phyloP scores from a whole-genome alignment of 2,888 invertebrate species.

The Drosophila gaucha region DNA sequence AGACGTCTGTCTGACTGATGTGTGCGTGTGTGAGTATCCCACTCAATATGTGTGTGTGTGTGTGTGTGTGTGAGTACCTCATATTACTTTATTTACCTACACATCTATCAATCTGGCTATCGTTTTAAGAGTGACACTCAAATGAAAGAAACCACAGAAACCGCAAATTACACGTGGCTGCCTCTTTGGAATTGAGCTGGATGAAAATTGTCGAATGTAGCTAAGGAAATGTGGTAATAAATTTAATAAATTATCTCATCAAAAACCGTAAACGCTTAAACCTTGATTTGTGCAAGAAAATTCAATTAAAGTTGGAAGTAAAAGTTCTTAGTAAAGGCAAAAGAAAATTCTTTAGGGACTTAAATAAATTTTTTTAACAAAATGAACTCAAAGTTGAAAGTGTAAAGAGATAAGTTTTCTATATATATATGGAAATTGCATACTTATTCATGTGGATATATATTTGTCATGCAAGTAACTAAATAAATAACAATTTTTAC shows the following conservation, averaged over 20 bases:
- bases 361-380: too few relatives aligned
- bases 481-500: too few relatives aligned
- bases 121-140: constrained; percentile 16
- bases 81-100: constrained; percentile 40
- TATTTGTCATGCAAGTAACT: too few relatives aligned
- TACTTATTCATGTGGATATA: too few relatives aligned
- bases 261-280: constrained; percentile 1
- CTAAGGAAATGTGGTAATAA: constrained; percentile 4
- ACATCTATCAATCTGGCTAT: constrained; percentile 30
- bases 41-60: background rate
- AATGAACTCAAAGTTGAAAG: too few relatives aligned
- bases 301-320: background rate
- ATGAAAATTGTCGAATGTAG: constrained; percentile 3
- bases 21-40: background rate
- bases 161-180: constrained; percentile 30
- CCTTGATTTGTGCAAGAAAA: background rate
- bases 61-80: constrained; percentile 5
- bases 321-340: too few relatives aligned
- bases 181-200: background rate
- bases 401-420: too few relatives aligned
- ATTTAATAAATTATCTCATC: constrained; percentile 16
- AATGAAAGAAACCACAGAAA: constrained; percentile 11
- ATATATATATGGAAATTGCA: too few relatives aligned
- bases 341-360: too few relatives aligned
- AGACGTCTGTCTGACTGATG: constrained; percentile 13